phyloP scores from a whole-genome alignment of 1,140 invertebrate genomes.

The Apis mellifera region DNA sequence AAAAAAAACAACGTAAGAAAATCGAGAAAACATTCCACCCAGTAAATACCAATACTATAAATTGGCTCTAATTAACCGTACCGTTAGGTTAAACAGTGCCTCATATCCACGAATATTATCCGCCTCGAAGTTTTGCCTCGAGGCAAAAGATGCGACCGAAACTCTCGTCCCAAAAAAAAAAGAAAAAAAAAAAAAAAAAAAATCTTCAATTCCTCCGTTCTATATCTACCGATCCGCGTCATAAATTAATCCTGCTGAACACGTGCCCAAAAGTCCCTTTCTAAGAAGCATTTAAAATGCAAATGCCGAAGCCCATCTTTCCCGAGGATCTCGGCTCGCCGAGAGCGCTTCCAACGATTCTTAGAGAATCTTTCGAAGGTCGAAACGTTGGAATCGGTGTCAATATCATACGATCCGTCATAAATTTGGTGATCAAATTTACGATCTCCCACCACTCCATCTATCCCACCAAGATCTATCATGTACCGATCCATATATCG shows the following conservation, averaged over 20 bases:
- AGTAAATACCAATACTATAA: background rate
- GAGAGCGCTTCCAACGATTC: background rate
- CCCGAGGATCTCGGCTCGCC: background rate
- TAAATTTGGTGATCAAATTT: background rate
- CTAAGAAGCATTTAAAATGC: slow-evolving; percentile 17
- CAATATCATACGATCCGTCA: background rate
- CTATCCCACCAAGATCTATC: background rate
- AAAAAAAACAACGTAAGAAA: background rate
- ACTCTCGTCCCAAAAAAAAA: background rate
- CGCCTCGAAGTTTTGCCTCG: background rate
- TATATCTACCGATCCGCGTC: background rate
- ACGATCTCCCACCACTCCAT: too few relatives aligned
- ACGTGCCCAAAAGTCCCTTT: background rate
- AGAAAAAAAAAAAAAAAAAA: too few relatives aligned
- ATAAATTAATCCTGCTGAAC: background rate
- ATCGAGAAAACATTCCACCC: background rate
- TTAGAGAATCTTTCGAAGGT: background rate
- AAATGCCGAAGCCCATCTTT: background rate
- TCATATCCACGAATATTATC: slow-evolving; percentile 1
- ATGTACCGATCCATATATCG: background rate
- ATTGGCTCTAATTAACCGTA: slow-evolving; percentile 15
- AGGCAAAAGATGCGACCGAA: too few relatives aligned
- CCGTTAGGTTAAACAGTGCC: slow-evolving; percentile 18
- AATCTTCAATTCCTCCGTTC: background rate
- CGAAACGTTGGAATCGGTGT: slow-evolving; percentile 16